Evolutionary conservation across 2,888 invertebrate genomes (phyloP).

Genomic region (Rhimphoctona megacephalus): DNA sequence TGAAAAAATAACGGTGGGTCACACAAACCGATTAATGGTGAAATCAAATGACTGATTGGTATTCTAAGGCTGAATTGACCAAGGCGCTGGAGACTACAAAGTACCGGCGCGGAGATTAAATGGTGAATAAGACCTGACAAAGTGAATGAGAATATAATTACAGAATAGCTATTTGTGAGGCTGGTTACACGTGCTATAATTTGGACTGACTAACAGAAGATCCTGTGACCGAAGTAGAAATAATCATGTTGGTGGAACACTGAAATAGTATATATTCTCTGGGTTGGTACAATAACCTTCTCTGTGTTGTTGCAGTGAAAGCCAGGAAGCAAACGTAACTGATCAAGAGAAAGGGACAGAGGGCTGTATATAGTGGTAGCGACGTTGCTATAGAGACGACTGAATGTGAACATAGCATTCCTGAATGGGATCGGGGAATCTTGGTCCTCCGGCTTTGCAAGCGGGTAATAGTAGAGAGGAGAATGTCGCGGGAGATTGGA

Average conservation of each 20-base stretch:
- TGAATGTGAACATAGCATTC: conserved; percentile 72
- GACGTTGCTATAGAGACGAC: conserved; percentile 83
- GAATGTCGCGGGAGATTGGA: conserved; percentile 67
- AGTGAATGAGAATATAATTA: not conserved
- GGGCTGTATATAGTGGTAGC: conserved; percentile 58
- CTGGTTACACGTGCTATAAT: not conserved
- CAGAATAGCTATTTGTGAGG: not conserved
- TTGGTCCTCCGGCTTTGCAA: conserved; percentile 41
- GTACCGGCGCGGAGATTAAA: not conserved
- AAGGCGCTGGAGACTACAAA: not conserved
- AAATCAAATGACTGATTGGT: not conserved
- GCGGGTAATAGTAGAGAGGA: conserved; percentile 60
- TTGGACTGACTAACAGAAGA: not conserved
- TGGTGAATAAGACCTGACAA: not conserved
- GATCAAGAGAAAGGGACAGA: conserved; percentile 13
- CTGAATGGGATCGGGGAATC: conserved; percentile 39
- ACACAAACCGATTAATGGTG: not conserved
- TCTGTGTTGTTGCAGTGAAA: conserved; percentile 1
- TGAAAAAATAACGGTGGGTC: not conserved
- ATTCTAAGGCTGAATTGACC: not conserved
- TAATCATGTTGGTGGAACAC: not conserved
- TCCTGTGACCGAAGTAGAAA: not conserved
- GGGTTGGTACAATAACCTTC: not conserved
- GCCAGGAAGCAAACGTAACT: conserved; percentile 12
- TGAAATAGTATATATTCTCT: not conserved